These are phyloP conservation scores for Drosophila tsacasi DNA, from an alignment of 1,140 invertebrate species.

Conservation along the genomic window DNA sequence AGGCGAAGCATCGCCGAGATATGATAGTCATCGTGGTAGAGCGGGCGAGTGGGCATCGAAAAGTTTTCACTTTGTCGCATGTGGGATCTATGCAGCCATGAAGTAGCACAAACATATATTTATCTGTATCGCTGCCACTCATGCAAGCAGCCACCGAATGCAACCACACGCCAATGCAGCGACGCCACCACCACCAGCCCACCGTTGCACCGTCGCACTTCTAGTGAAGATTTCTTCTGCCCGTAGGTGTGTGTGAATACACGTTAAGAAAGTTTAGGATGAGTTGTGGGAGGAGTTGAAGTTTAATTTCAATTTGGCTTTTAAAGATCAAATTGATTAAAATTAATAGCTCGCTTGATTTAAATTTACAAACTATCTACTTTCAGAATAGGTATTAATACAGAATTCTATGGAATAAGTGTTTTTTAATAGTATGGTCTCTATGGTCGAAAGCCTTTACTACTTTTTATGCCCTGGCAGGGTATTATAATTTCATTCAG, in stretches of 20 bases:
- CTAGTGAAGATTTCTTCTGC: conserved; percentile 51
- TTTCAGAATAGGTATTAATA: no score
- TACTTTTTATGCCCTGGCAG: no score
- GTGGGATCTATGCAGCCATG: conserved; percentile 61
- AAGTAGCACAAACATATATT: conserved; percentile 71
- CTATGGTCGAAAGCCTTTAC: no score
- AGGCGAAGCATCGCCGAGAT: conserved; percentile 11
- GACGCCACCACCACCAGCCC: conserved; percentile 24
- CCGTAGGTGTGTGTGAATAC: neutral
- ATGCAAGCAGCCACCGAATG: conserved; percentile 63
- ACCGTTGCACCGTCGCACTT: conserved; percentile 36
- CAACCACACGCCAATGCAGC: conserved; percentile 65
- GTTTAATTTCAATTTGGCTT: no score
- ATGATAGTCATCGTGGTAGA: conserved; percentile 31
- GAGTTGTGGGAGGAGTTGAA: no score
- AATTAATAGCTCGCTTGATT: no score
- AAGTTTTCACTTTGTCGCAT: conserved; percentile 81
- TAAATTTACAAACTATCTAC: no score
- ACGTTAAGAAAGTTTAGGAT: no score
- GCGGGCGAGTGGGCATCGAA: conserved; percentile 27
- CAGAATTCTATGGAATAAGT: no score
- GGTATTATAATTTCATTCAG: no score
- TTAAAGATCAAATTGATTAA: no score
- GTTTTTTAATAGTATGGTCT: no score
- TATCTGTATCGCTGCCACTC: conserved; percentile 52